Conservation (phyloP, 2,113 vertebrate genomes). For the Thamnophis sirtalis region DNA sequence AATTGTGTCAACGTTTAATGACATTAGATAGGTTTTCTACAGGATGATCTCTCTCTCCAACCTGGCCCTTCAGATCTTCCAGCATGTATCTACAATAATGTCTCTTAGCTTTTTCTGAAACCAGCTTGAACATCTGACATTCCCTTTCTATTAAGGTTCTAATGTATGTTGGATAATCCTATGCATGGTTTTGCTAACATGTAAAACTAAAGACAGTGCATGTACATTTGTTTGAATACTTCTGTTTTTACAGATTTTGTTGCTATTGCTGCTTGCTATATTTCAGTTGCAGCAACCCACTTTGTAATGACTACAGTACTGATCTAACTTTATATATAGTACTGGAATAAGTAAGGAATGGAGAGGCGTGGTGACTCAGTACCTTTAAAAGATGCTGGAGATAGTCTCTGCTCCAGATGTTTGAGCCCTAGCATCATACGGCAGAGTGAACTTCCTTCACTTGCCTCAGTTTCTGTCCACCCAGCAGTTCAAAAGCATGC, state of each 20-base stretch:
- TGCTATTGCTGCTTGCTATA: neutral
- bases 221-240: neutral
- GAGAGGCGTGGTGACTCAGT: neutral
- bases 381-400: neutral
- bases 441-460: neutral
- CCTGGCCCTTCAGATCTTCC: neutral
- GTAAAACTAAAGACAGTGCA: neutral
- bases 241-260: neutral
- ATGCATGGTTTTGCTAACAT: neutral
- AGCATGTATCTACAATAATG: neutral
- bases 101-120: neutral
- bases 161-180: neutral
- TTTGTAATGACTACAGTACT: neutral
- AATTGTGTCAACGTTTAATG: neutral
- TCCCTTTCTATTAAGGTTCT: neutral
- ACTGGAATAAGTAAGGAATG: neutral
- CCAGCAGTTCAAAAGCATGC: neutral
- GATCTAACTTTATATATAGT: neutral
- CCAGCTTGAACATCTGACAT: neutral
- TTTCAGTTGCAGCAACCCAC: neutral
- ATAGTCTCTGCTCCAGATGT: neutral
- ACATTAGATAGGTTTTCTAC: neutral
- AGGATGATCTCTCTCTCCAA: neutral
- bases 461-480: neutral
- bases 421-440: neutral